Percentiles rank a stretch among this genome's conserved stretches.
phyloP scores from a whole-genome alignment of 2,797 vertebrate species.

The Arctocebus calabarensis region DNA sequence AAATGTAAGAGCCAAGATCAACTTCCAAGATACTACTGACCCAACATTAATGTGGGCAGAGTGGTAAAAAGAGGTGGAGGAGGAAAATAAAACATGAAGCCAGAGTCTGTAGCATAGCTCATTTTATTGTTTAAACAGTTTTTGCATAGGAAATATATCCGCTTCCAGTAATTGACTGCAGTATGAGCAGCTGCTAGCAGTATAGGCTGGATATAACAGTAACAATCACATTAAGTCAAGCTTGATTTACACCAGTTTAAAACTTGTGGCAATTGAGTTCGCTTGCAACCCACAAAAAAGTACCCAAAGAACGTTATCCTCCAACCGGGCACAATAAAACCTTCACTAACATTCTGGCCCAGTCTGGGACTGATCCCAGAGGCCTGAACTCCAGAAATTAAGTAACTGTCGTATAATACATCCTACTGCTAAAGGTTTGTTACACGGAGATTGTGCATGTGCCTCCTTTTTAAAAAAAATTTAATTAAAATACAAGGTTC shows the following conservation, averaged over 20 bases:
- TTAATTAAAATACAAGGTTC: constrained; percentile 89
- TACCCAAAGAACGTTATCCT: constrained; percentile 91
- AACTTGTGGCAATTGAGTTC: constrained; percentile 99
- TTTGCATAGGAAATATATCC: constrained; percentile 99
- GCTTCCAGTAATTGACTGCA: constrained; percentile 99
- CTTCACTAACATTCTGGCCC: constrained; percentile 87
- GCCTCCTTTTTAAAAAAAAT: constrained; percentile 90
- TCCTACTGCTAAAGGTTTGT: constrained; percentile 94
- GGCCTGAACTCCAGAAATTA: constrained; percentile 92
- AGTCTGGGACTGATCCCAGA: constrained; percentile 88
- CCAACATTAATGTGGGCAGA: not conserved
- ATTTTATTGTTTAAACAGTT: constrained; percentile 99
- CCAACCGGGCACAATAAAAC: constrained; percentile 89
- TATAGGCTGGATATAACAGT: constrained; percentile 99
- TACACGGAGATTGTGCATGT: constrained; percentile 93
- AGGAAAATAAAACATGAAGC: constrained; percentile 86
- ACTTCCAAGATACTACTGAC: constrained; percentile 71
- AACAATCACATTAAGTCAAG: constrained; percentile 99
- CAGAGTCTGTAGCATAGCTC: constrained; percentile 98
- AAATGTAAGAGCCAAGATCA: constrained; percentile 40
- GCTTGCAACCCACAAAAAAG: constrained; percentile 95
- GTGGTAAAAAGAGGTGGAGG: constrained; percentile 20
- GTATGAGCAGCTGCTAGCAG: constrained; percentile 99
- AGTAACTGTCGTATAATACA: constrained; percentile 93
- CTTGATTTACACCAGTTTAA: constrained; percentile 99